Evolutionary conservation across 1,140 invertebrate genomes (phyloP).

Genomic region (Bombus terrestris): DNA sequence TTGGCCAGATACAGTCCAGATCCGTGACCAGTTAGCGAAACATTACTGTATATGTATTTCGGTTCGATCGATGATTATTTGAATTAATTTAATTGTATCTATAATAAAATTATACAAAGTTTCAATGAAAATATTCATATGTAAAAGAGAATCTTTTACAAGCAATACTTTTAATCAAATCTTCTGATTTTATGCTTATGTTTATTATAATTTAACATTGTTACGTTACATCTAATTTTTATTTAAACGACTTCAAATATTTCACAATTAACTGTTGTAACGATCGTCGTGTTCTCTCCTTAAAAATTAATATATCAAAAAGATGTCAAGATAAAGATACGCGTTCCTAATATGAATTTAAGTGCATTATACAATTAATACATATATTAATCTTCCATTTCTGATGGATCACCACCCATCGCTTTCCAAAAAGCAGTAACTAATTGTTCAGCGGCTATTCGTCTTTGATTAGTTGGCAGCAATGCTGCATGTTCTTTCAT

Average conservation of each 20-base stretch:
- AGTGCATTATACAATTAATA: conserved; percentile 3
- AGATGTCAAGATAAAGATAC: background rate
- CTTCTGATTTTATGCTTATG: background rate
- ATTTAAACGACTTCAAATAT: background rate
- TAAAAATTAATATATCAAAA: conserved; percentile 22
- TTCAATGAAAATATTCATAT: background rate
- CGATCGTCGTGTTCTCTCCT: background rate
- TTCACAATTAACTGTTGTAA: background rate
- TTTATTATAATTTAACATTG: conserved; percentile 10
- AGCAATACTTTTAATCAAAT: background rate
- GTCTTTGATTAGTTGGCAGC: conserved; percentile 86
- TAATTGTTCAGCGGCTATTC: conserved; percentile 89
- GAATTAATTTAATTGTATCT: background rate
- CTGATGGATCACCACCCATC: conserved; percentile 89
- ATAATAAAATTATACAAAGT: background rate
- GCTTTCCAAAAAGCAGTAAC: conserved; percentile 91
- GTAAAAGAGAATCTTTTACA: background rate
- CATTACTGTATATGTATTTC: background rate
- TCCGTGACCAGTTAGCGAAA: background rate
- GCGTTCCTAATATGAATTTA: background rate
- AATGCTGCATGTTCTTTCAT: conserved; percentile 88
- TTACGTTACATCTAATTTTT: background rate
- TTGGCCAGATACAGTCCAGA: background rate
- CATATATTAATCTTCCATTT: conserved; percentile 82
- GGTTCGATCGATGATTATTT: background rate